A percentile compares a stretch with the other conserved stretches of the same genome.
These are phyloP conservation scores for Drosophila tsacasi DNA, from an alignment of 1,140 invertebrate genomes.

Conservation along the genomic window DNA sequence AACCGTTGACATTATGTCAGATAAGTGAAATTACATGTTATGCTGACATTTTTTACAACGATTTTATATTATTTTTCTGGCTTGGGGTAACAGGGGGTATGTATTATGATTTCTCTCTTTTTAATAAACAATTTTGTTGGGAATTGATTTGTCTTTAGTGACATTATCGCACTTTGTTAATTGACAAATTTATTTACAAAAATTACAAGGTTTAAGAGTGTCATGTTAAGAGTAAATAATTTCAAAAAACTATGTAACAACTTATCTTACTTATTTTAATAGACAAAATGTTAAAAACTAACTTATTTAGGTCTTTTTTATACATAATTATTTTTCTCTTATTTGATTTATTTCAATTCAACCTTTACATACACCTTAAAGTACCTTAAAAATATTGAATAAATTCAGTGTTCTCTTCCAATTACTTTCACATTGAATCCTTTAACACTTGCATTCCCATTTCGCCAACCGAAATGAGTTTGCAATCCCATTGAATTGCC, in stretches of 20 bases:
- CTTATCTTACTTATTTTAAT: too few relatives aligned
- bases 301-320: too few relatives aligned
- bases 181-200: background rate
- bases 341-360: background rate
- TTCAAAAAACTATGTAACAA: too few relatives aligned
- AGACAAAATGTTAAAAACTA: too few relatives aligned
- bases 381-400: background rate
- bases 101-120: background rate
- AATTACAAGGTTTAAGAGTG: background rate
- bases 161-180: background rate
- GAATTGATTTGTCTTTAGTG: background rate
- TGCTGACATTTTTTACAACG: slow-evolving; percentile 60
- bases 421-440: slow-evolving; percentile 28
- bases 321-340: background rate
- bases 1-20: slow-evolving; percentile 79
- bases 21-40: slow-evolving; percentile 83
- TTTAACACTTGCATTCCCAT: slow-evolving; percentile 42
- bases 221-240: background rate
- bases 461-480: slow-evolving; percentile 43
- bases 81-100: background rate
- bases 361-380: background rate
- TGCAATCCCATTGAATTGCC: slow-evolving; percentile 44
- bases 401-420: slow-evolving; percentile 5
- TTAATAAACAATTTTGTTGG: background rate
- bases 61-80: slow-evolving; percentile 1